phyloP scores from a whole-genome alignment of 1,140 invertebrate genomes.

The Bombyx mandarina region DNA sequence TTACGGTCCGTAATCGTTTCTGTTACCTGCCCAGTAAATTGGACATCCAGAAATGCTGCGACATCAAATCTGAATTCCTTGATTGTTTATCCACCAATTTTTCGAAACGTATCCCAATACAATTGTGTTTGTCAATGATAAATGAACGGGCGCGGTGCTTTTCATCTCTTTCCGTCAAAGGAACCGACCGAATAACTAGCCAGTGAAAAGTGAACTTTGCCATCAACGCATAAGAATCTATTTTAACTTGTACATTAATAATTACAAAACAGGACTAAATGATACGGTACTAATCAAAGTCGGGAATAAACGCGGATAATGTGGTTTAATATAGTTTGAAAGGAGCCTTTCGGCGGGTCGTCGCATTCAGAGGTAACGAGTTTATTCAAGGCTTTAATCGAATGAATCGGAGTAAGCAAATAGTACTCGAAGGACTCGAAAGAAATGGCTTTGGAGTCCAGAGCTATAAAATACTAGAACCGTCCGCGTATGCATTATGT shows the following conservation, averaged over 20 bases:
- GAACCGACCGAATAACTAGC: slow-evolving; percentile 30
- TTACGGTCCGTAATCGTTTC: background rate
- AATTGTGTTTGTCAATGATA: slow-evolving; percentile 70
- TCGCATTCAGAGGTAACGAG: slow-evolving; percentile 62
- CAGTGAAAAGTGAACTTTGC: slow-evolving; percentile 19
- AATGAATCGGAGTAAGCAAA: slow-evolving; percentile 66
- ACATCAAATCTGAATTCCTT: slow-evolving; percentile 32
- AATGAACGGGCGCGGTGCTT: slow-evolving; percentile 60
- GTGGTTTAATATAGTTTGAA: slow-evolving; percentile 64
- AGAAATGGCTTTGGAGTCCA: too few relatives aligned
- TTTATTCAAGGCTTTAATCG: slow-evolving; percentile 66
- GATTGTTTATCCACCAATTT: slow-evolving; percentile 64
- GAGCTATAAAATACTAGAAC: background rate
- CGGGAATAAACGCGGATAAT: slow-evolving; percentile 66
- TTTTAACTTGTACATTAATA: slow-evolving; percentile 30
- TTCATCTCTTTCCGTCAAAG: slow-evolving; percentile 62
- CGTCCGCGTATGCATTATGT: background rate
- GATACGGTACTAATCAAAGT: slow-evolving; percentile 68
- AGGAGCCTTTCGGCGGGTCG: slow-evolving; percentile 62
- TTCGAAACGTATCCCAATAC: slow-evolving; percentile 57
- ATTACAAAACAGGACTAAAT: slow-evolving; percentile 67
- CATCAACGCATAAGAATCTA: slow-evolving; percentile 13
- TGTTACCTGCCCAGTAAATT: slow-evolving; percentile 1
- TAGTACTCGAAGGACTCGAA: slow-evolving; percentile 30
- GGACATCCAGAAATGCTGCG: background rate